A percentile compares a stretch with the other conserved stretches of the same genome.
Evolutionary conservation across 2,888 invertebrate genomes (phyloP).

Genomic region (Athripsodes cinereus): DNA sequence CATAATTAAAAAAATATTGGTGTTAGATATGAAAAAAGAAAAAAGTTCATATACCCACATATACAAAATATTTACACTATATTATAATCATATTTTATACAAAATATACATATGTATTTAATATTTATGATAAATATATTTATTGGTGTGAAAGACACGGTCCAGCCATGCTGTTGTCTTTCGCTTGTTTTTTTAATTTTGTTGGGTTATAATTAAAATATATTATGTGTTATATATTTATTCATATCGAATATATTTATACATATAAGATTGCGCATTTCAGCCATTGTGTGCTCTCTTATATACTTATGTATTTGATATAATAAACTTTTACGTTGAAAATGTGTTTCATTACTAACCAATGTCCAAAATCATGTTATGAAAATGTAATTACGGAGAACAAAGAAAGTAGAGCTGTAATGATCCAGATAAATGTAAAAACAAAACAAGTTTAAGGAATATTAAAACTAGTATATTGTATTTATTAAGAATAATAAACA

Average conservation of each 20-base stretch:
- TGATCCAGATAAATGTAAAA: too few relatives aligned
- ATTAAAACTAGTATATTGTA: too few relatives aligned
- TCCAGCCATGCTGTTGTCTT: neutral
- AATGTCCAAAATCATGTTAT: too few relatives aligned
- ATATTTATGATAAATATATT: neutral
- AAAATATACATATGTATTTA: slow-evolving; percentile 2
- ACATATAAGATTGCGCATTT: neutral
- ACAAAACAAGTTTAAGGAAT: too few relatives aligned
- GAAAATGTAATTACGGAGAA: too few relatives aligned
- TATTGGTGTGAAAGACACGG: neutral
- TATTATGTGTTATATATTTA: neutral
- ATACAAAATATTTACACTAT: slow-evolving; percentile 25
- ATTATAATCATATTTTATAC: slow-evolving; percentile 14
- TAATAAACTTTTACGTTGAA: neutral
- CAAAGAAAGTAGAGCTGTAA: too few relatives aligned
- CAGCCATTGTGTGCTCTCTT: slow-evolving; percentile 1
- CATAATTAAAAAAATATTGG: slow-evolving; percentile 19
- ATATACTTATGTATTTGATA: neutral
- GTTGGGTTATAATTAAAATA: neutral
- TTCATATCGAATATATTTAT: neutral
- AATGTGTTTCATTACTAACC: too few relatives aligned
- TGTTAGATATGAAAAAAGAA: neutral
- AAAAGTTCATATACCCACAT: slow-evolving; percentile 26
- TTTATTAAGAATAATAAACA: too few relatives aligned
- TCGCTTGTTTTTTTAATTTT: neutral